phyloP scores from a whole-genome alignment of 2,113 vertebrate species.

The Calypte anna region DNA sequence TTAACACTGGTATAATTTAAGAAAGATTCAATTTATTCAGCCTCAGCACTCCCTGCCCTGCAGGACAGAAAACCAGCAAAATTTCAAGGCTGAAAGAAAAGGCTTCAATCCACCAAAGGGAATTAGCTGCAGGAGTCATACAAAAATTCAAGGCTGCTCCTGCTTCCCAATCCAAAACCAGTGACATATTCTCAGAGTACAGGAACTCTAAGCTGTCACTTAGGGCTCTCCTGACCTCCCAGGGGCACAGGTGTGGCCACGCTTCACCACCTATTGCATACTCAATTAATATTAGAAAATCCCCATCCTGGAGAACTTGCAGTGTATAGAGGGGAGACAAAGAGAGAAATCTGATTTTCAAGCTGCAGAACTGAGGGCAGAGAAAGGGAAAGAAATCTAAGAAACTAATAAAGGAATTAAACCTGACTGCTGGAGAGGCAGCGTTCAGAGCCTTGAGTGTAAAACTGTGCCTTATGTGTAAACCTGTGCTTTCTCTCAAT shows the following conservation, averaged over 20 bases:
- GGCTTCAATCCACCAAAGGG: background rate
- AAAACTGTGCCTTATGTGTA: background rate
- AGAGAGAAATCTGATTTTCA: background rate
- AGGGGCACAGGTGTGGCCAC: background rate
- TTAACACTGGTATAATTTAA: background rate
- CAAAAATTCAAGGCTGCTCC: background rate
- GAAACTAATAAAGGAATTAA: constrained; percentile 16
- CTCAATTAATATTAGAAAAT: background rate
- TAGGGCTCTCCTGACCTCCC: background rate
- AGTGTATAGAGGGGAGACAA: background rate
- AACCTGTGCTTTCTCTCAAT: background rate
- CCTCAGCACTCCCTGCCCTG: background rate
- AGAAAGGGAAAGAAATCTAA: background rate
- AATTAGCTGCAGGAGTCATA: background rate
- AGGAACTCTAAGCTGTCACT: background rate
- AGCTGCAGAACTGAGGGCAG: background rate
- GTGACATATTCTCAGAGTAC: background rate
- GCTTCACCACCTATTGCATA: background rate
- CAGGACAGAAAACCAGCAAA: background rate
- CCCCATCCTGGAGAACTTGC: background rate
- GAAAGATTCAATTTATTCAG: background rate
- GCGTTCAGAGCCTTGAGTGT: background rate
- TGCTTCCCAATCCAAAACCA: background rate
- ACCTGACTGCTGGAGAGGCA: background rate
- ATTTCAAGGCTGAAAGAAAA: constrained; percentile 7